Evolutionary conservation across 2,113 vertebrate genomes (phyloP), one percentile per base, ranked within the genome.

Genomic region (Semnornis frantzii): DNA sequence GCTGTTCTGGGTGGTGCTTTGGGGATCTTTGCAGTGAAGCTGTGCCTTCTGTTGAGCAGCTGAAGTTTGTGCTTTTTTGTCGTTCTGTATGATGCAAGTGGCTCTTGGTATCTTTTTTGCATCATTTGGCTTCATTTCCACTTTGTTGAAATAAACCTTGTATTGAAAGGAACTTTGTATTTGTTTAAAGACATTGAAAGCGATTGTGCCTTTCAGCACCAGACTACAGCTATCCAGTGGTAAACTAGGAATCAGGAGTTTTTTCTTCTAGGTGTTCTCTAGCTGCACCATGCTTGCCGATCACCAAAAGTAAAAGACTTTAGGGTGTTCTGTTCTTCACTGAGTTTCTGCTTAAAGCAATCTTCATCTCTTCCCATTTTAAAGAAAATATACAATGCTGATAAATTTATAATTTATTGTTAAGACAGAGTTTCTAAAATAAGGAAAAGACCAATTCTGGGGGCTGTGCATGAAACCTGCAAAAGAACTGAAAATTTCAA

Each of bases 61-160:
- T 94, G 54, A 94, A 96, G 73, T 92, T 94, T 85, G n/a, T n/a
- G 27, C 85, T 91, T 77, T 58, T 31, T 73, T 34, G 57, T n/a
- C 85, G n/a, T 37, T 76, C 33, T 50, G 48, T 90, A 20, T 58
- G 44, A 9, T 57, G 27, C 37, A 50, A 75, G 52, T 44, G 21
- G 73, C n/a, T 90, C 54, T 92, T 3, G 14, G 55, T 58, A 74
- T 76, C 33, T 66, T 71, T 89, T 48, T 87, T 87, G 80, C 90
- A 72, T 93, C 80, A 69, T 92, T 92, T 89, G 76, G 39, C 50
- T 59, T 44, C 19, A 9, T 95, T 93, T 97, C 72, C 72, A 25
- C 85, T 86, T 84, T 82, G 58, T 37, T 71, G 66, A 88, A 92
- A 80, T 69, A 93, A 94, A 77, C 42, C 10, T 4, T 39, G n/a